A percentile compares a stretch with the other conserved stretches of the same genome.
Evolutionary conservation across 2,797 vertebrate genomes (phyloP).

Genomic region (Pangasius krempfi): DNA sequence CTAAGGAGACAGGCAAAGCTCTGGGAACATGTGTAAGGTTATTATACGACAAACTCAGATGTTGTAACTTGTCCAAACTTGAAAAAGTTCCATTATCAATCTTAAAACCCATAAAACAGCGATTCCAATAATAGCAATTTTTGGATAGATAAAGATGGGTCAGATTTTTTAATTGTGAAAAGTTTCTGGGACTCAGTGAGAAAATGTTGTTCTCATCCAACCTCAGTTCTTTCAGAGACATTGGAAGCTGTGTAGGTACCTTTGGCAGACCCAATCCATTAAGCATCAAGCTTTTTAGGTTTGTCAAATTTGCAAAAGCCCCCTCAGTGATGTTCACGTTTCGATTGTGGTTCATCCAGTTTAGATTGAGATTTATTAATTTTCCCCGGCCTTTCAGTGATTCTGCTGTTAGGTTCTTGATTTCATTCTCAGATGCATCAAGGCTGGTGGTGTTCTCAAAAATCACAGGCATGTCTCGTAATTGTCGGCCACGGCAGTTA

Average conservation of each 20-base stretch:
- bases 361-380: conserved; percentile 79
- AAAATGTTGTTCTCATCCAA: conserved; percentile 79
- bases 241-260: conserved; percentile 80
- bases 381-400: conserved; percentile 73
- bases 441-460: conserved; percentile 80
- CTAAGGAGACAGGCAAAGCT: conserved; percentile 76
- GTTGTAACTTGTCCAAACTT: conserved; percentile 69
- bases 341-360: conserved; percentile 72
- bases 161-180: conserved; percentile 76
- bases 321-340: conserved; percentile 62
- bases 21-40: conserved; percentile 84
- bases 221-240: conserved; percentile 69
- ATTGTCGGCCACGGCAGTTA: conserved; percentile 75
- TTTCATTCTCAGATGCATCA: conserved; percentile 82
- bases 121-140: conserved; percentile 87
- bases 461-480: conserved; percentile 75
- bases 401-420: conserved; percentile 67
- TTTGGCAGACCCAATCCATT: conserved; percentile 70
- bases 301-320: conserved; percentile 78
- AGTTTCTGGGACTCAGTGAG: conserved; percentile 65
- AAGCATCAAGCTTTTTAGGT: conserved; percentile 74
- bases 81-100: conserved; percentile 75
- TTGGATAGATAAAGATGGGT: conserved; percentile 76
- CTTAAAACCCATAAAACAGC: conserved; percentile 72
- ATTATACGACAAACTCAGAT: conserved; percentile 83